Evolutionary conservation across 2,113 vertebrate species (phyloP).

Genomic region (Brachyistius frenatus): DNA sequence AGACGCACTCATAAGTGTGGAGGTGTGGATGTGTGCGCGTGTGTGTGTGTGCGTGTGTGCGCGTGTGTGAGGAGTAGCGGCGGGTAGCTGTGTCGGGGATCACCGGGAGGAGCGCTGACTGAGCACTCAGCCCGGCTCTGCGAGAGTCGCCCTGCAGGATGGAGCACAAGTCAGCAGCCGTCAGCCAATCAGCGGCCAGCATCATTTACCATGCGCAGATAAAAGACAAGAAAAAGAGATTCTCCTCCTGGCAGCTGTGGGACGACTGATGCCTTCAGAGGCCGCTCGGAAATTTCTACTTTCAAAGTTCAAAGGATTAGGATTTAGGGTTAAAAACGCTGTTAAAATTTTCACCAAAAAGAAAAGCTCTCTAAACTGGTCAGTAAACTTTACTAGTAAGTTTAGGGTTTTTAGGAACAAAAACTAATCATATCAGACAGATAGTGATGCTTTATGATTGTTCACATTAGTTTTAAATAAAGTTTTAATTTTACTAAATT

Average conservation of each 20-base stretch:
- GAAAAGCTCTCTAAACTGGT: no score
- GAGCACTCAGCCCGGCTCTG: constrained; percentile 58
- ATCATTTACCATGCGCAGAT: constrained; percentile 67
- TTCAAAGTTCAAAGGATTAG: neutral
- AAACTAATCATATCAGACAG: no score
- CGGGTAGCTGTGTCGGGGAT: constrained; percentile 40
- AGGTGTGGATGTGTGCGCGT: neutral
- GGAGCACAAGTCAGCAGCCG: constrained; percentile 62
- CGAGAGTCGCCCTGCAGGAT: constrained; percentile 59
- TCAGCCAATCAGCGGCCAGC: constrained; percentile 79
- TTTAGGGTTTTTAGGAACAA: no score
- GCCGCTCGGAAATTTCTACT: constrained; percentile 22
- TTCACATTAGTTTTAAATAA: no score
- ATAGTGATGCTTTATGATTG: no score
- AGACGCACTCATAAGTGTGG: constrained; percentile 50
- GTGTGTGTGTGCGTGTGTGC: constrained; percentile 16
- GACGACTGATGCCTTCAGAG: constrained; percentile 35
- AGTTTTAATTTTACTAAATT: no score
- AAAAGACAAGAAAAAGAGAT: constrained; percentile 45
- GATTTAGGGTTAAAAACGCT: no score
- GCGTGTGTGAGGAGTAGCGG: constrained; percentile 36
- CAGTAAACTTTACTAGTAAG: no score
- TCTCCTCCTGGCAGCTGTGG: constrained; percentile 27
- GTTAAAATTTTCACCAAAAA: no score
- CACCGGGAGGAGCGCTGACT: constrained; percentile 68